Conservation (phyloP, 2,888 invertebrate species). For the Drosophila rubida region DNA sequence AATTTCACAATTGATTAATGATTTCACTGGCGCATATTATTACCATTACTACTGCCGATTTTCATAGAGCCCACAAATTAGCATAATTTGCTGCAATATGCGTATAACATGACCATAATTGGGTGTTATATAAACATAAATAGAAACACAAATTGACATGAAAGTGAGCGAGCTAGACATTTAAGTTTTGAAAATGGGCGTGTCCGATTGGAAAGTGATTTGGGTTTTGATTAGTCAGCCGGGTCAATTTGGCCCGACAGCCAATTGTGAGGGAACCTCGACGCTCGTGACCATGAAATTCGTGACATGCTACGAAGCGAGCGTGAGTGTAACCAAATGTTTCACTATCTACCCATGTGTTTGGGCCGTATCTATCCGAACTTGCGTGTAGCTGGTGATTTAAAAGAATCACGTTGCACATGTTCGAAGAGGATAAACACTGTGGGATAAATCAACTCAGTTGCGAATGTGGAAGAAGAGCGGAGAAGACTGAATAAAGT, state of each 20-base stretch:
- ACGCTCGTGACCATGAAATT: constrained; percentile 72
- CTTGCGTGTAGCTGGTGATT: constrained; percentile 42
- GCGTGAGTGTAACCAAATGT: constrained; percentile 49
- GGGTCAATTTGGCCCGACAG: constrained; percentile 46
- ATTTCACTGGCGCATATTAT: constrained; percentile 55
- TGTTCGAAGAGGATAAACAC: constrained; percentile 11
- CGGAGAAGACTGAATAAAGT: too few relatives aligned
- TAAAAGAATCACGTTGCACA: constrained; percentile 47
- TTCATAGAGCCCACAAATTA: constrained; percentile 58
- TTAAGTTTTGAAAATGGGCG: constrained; percentile 60
- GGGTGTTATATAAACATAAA: constrained; percentile 66
- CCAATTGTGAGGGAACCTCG: constrained; percentile 14
- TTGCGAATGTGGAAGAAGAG: neutral
- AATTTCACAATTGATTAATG: constrained; percentile 76
- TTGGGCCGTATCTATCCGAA: constrained; percentile 7
- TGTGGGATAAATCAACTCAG: constrained; percentile 4
- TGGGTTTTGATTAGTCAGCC: constrained; percentile 36
- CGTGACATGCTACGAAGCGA: constrained; percentile 57
- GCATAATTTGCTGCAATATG: constrained; percentile 70
- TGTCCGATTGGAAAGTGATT: constrained; percentile 73
- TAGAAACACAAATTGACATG: constrained; percentile 52
- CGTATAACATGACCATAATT: constrained; percentile 67
- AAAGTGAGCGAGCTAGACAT: constrained; percentile 59
- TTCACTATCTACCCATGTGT: neutral
- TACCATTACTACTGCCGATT: constrained; percentile 17